These are phyloP conservation scores for Bradypodion ventrale DNA, from an alignment of 2,797 vertebrate species.

Conservation along the genomic window DNA sequence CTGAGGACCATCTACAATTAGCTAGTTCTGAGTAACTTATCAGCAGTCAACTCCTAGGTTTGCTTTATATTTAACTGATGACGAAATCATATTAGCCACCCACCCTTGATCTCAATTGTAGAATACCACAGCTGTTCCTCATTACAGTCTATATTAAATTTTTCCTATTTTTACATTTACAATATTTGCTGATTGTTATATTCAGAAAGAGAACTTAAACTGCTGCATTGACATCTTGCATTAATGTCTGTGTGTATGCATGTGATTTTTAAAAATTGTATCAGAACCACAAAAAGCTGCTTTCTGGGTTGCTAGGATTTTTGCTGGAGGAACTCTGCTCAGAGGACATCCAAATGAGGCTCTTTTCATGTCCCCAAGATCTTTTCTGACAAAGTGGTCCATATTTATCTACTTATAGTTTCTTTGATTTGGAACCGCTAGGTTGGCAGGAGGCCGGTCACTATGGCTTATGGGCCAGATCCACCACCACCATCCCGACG, in stretches of 20 bases:
- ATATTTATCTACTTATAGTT: too few species aligned
- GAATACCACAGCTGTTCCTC: constrained; percentile 51
- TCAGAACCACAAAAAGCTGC: too few species aligned
- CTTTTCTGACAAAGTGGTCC: too few species aligned
- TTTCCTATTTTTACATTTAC: constrained; percentile 44
- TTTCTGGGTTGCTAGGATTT: too few species aligned
- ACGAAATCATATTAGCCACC: constrained; percentile 34
- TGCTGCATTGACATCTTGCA: constrained; percentile 49
- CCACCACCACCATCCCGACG: too few species aligned
- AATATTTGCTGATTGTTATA: constrained; percentile 50
- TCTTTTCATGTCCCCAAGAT: too few species aligned
- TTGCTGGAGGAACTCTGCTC: too few species aligned
- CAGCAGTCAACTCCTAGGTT: constrained; percentile 35
- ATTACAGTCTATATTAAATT: constrained; percentile 46
- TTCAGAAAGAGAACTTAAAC: constrained; percentile 57
- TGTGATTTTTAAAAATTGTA: too few species aligned
- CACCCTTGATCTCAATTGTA: constrained; percentile 36
- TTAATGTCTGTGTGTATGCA: constrained; percentile 54
- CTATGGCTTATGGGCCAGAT: too few species aligned
- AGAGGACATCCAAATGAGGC: too few species aligned
- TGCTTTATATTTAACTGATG: constrained; percentile 48
- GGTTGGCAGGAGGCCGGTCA: too few species aligned
- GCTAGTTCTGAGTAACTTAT: constrained; percentile 2
- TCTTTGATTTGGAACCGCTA: too few species aligned
- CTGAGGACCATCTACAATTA: constrained; percentile 9